These are phyloP conservation scores for Nysson spinosus DNA, from an alignment of 2,888 invertebrate species.

Conservation along the genomic window DNA sequence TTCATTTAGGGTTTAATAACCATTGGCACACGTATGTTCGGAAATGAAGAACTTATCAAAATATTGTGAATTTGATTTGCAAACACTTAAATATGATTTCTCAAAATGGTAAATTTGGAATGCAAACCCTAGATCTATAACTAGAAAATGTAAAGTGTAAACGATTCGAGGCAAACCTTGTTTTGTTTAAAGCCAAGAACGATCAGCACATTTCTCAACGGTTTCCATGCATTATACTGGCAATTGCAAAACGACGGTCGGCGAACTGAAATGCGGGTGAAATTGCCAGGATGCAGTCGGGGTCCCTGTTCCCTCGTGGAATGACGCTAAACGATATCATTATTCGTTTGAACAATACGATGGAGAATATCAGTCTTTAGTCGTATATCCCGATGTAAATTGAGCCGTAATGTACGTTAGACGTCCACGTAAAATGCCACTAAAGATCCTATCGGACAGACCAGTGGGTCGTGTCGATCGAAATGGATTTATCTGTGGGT, in stretches of 20 bases:
- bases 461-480: constrained; percentile 19
- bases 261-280: neutral
- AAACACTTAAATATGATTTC: no score
- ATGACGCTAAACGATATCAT: constrained; percentile 27
- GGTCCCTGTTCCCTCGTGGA: constrained; percentile 5
- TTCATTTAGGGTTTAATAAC: no score
- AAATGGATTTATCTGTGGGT: constrained; percentile 9
- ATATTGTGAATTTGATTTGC: no score
- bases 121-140: no score
- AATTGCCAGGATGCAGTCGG: constrained; percentile 9
- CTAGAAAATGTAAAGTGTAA: no score
- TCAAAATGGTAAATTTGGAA: no score
- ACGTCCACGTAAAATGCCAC: constrained; percentile 15
- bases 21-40: no score
- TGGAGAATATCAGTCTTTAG: constrained; percentile 1
- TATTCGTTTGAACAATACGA: constrained; percentile 17
- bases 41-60: no score
- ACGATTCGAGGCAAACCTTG: no score
- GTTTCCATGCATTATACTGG: neutral
- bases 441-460: constrained; percentile 26
- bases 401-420: constrained; percentile 22
- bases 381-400: constrained; percentile 37
- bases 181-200: no score
- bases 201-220: neutral
- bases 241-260: neutral